Evolutionary conservation across 2,113 vertebrate genomes (phyloP).

Genomic region (Macquaria ambigua): DNA sequence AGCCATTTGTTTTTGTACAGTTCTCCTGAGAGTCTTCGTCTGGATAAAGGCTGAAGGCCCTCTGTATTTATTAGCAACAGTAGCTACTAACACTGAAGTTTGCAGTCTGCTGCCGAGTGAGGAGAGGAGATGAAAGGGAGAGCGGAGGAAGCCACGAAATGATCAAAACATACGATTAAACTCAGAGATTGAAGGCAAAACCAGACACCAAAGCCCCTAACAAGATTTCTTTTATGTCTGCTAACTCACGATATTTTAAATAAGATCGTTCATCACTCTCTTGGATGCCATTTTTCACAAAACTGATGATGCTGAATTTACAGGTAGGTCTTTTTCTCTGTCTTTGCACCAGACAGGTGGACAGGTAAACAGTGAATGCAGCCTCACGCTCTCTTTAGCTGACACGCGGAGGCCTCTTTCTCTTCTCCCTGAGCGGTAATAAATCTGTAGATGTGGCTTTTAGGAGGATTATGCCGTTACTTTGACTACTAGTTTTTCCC

Average conservation of each 20-base stretch:
- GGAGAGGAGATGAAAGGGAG: slow-evolving; percentile 66
- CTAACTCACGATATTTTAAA: slow-evolving; percentile 17
- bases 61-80: slow-evolving; percentile 83
- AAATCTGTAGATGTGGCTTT: slow-evolving; percentile 72
- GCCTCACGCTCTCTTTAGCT: slow-evolving; percentile 2
- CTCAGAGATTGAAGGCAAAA: slow-evolving; percentile 66
- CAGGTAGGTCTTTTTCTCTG: neutral
- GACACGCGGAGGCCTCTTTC: slow-evolving; percentile 16
- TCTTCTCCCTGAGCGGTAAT: slow-evolving; percentile 54
- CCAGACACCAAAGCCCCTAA: slow-evolving; percentile 58
- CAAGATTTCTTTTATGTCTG: slow-evolving; percentile 33
- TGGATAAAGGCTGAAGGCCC: slow-evolving; percentile 64
- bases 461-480: slow-evolving; percentile 66
- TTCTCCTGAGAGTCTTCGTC: slow-evolving; percentile 62
- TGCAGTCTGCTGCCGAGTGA: slow-evolving; percentile 60
- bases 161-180: slow-evolving; percentile 59
- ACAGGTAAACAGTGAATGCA: slow-evolving; percentile 39
- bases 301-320: slow-evolving; percentile 9
- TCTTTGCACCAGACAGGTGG: slow-evolving; percentile 40
- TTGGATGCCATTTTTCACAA: slow-evolving; percentile 3
- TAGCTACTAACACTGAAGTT: slow-evolving; percentile 77
- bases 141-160: slow-evolving; percentile 55
- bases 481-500: slow-evolving; percentile 62
- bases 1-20: slow-evolving; percentile 61
- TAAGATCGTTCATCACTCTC: slow-evolving; percentile 21